Evolutionary conservation across 2,797 vertebrate species (phyloP).

Genomic region (Acipenser ruthenus): DNA sequence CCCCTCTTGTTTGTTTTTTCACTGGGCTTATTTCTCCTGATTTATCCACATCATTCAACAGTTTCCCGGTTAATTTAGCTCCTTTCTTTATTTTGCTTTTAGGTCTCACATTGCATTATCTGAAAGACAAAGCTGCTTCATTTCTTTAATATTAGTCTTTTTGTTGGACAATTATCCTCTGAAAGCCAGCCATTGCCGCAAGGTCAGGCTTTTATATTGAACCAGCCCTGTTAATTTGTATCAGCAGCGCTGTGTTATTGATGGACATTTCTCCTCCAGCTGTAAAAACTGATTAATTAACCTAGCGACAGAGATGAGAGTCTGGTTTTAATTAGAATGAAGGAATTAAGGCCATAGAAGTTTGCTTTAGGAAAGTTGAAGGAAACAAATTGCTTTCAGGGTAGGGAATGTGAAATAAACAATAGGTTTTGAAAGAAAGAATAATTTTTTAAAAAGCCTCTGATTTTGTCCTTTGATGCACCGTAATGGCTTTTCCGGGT

Average conservation of each 20-base stretch:
- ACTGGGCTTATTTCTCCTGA: too few species aligned
- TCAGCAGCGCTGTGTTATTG: conserved; percentile 10
- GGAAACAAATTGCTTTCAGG: neutral
- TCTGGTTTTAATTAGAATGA: conserved; percentile 9
- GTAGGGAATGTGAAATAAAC: too few species aligned
- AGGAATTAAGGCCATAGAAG: neutral
- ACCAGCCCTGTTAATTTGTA: conserved; percentile 17
- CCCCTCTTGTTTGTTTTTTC: too few species aligned
- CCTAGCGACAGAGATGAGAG: conserved; percentile 2
- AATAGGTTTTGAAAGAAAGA: too few species aligned
- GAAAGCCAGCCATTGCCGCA: conserved; percentile 10
- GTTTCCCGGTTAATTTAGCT: too few species aligned
- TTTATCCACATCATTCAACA: too few species aligned
- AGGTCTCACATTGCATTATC: conserved; percentile 4
- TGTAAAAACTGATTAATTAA: conserved; percentile 16
- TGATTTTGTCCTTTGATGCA: too few species aligned
- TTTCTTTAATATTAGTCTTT: conserved; percentile 2
- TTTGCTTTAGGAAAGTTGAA: conserved; percentile 1
- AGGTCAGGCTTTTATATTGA: conserved; percentile 15
- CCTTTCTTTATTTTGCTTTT: neutral
- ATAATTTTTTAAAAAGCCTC: too few species aligned
- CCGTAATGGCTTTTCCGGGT: too few species aligned
- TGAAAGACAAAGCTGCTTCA: conserved; percentile 4
- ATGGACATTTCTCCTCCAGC: conserved; percentile 10
- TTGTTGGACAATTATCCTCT: conserved; percentile 11